Percentiles rank a stretch among this genome's conserved stretches.
Conservation (phyloP, 2,113 vertebrate species). For the Heloderma charlesbogerti region DNA sequence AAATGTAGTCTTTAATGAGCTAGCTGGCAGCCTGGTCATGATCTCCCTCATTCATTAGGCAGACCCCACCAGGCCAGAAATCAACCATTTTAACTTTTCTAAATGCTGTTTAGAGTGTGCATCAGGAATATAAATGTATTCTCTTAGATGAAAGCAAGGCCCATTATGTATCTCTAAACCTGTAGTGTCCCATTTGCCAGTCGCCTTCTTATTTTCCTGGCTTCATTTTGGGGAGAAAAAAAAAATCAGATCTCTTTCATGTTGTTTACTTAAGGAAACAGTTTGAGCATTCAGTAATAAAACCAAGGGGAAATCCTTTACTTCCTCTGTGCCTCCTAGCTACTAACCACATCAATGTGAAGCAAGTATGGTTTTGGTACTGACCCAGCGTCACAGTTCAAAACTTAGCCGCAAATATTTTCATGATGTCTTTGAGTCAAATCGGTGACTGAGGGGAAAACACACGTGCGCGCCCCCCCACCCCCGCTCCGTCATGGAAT, state of each 20-base stretch:
- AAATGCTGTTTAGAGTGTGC: not conserved
- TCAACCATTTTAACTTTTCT: constrained; percentile 19
- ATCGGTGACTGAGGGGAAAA: constrained; percentile 54
- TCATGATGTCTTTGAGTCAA: constrained; percentile 64
- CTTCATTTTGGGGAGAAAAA: constrained; percentile 6
- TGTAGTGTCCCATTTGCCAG: not conserved
- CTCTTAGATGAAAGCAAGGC: constrained; percentile 6
- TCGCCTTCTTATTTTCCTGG: not conserved
- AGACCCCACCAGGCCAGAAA: constrained; percentile 5
- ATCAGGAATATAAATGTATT: constrained; percentile 21
- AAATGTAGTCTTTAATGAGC: constrained; percentile 21
- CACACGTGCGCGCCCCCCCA: constrained; percentile 31
- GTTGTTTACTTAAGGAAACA: constrained; percentile 68
- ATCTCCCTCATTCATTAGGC: constrained; percentile 27
- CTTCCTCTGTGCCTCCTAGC: constrained; percentile 73
- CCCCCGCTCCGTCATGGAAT: constrained; percentile 53
- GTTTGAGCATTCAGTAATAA: constrained; percentile 74
- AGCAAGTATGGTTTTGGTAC: constrained; percentile 60
- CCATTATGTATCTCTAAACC: not conserved
- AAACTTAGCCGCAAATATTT: constrained; percentile 64
- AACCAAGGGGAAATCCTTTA: constrained; percentile 65
- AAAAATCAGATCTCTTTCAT: constrained; percentile 43
- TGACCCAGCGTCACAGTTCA: constrained; percentile 54
- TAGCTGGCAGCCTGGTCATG: constrained; percentile 12
- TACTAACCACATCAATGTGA: constrained; percentile 66